phyloP scores from a whole-genome alignment of 2,797 vertebrate species.

The Betta splendens region DNA sequence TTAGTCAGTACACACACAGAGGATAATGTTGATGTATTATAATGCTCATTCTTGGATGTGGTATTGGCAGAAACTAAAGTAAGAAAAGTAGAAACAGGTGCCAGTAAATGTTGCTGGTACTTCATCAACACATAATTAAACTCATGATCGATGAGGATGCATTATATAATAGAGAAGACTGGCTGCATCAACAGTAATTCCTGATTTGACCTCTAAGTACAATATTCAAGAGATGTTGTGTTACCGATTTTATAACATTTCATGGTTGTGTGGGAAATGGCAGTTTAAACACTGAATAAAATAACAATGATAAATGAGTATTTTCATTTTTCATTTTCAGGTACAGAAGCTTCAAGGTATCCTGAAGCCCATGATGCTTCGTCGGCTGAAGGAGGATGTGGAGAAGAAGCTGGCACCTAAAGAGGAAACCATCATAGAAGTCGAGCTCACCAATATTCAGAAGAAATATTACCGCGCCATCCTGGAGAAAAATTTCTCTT shows the following conservation, averaged over 20 bases:
- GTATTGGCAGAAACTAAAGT: constrained; percentile 19
- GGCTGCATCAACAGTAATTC: neutral
- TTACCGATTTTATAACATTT: no score
- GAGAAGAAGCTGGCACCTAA: constrained; percentile 99
- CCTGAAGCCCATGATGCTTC: constrained; percentile 98
- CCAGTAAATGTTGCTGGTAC: constrained; percentile 10
- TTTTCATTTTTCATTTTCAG: constrained; percentile 72
- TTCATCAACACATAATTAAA: constrained; percentile 16
- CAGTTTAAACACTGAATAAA: neutral
- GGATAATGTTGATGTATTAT: constrained; percentile 38
- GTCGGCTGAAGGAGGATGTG: constrained; percentile 96
- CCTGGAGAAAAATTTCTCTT: constrained; percentile 97
- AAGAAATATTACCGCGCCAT: constrained; percentile 99
- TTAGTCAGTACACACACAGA: constrained; percentile 36
- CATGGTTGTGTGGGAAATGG: neutral
- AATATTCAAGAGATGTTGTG: no score
- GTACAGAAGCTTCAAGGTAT: constrained; percentile 98
- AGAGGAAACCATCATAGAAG: constrained; percentile 98
- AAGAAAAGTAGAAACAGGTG: constrained; percentile 30
- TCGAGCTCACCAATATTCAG: constrained; percentile 98
- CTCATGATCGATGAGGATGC: constrained; percentile 14
- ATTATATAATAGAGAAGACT: constrained; percentile 7
- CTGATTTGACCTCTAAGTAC: no score
- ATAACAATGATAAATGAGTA: neutral
- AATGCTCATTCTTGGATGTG: constrained; percentile 17